Percentiles rank a stretch among this genome's conserved stretches.
These are phyloP conservation scores for Rhadina sibilatrix DNA, from an alignment of 2,113 vertebrate genomes.

Conservation along the genomic window DNA sequence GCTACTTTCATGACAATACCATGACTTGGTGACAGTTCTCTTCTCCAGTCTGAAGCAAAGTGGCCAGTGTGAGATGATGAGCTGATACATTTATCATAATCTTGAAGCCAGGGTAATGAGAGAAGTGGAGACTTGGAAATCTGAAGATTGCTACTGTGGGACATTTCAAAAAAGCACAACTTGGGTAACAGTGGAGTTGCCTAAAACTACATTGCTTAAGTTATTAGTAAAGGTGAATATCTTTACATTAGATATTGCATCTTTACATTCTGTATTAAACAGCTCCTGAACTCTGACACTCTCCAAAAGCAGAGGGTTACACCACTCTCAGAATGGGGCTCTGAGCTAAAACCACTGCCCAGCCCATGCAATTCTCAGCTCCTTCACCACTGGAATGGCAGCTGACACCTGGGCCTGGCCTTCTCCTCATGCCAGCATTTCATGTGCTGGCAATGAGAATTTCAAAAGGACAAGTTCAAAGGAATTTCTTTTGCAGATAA, in stretches of 20 bases:
- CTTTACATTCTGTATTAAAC: not conserved
- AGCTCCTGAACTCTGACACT: accelerated
- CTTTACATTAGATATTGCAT: not conserved
- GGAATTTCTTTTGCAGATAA: not conserved
- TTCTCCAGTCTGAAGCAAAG: not conserved
- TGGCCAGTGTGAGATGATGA: not conserved
- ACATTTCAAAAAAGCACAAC: not conserved
- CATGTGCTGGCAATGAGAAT: not conserved
- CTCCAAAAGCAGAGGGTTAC: not conserved
- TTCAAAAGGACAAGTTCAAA: not conserved
- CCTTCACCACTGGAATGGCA: not conserved
- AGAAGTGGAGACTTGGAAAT: not conserved
- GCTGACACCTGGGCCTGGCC: not conserved
- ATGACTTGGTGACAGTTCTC: not conserved
- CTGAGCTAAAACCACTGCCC: not conserved
- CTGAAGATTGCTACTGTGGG: not conserved
- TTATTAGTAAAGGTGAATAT: not conserved
- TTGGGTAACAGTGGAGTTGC: not conserved
- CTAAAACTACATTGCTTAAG: not conserved
- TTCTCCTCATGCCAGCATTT: not conserved
- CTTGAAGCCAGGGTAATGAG: not conserved
- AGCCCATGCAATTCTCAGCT: not conserved
- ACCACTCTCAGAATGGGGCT: accelerated
- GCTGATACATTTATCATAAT: not conserved
- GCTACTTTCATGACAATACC: not conserved